A percentile compares a stretch with the other conserved stretches of the same genome.
phyloP scores from a whole-genome alignment of 2,888 invertebrate genomes.

The Pristionchus arcanus region DNA sequence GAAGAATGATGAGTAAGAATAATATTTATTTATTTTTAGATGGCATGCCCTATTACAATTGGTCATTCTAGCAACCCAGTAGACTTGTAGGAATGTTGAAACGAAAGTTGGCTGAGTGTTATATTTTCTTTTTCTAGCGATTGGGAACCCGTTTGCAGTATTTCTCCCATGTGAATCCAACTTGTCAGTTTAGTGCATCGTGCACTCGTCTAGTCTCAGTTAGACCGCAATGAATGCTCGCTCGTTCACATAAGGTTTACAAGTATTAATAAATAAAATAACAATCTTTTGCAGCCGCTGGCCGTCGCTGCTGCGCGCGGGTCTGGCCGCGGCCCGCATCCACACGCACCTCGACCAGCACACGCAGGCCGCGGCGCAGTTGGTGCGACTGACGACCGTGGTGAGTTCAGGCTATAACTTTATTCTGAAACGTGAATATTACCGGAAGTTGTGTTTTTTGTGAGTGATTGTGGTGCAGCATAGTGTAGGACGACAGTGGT shows the following conservation, averaged over 20 bases:
- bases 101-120: neutral
- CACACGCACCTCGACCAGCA: conserved; percentile 88
- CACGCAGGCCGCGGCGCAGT: conserved; percentile 88
- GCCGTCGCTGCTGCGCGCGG: conserved; percentile 58
- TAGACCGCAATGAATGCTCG: too few relatives aligned
- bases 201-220: neutral
- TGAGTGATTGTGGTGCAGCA: too few relatives aligned
- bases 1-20: too few relatives aligned
- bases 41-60: too few relatives aligned
- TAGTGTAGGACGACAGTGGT: too few relatives aligned
- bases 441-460: too few relatives aligned
- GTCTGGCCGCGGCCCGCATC: conserved; percentile 62
- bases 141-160: too few relatives aligned
- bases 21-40: too few relatives aligned
- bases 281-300: conserved; percentile 37
- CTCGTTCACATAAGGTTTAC: too few relatives aligned
- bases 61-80: neutral
- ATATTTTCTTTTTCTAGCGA: neutral
- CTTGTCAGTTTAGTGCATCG: neutral
- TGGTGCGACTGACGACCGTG: conserved; percentile 62
- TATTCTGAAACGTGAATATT: too few relatives aligned
- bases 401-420: neutral
- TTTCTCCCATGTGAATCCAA: neutral
- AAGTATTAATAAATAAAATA: too few relatives aligned
- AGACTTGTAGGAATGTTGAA: neutral